These are phyloP conservation scores for Anoplolepis gracilipes DNA, from an alignment of 1,140 invertebrate genomes.

Conservation along the genomic window DNA sequence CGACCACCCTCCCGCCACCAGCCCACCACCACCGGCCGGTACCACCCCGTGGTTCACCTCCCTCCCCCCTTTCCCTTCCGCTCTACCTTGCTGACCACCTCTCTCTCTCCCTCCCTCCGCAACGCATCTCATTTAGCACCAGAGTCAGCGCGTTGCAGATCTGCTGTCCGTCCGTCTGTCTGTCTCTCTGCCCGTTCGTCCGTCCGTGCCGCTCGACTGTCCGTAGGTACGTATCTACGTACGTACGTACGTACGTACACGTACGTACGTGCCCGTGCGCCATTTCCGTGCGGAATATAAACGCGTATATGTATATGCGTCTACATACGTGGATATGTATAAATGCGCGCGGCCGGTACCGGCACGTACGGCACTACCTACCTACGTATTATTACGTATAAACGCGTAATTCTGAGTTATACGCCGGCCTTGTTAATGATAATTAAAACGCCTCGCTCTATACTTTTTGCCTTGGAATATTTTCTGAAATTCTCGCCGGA, in stretches of 20 bases:
- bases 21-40: conserved; percentile 45
- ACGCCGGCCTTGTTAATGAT: conserved; percentile 84
- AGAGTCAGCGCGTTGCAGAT: conserved; percentile 77
- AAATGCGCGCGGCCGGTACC: conserved; percentile 57
- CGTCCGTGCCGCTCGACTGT: conserved; percentile 70
- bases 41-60: conserved; percentile 48
- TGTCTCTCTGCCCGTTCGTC: conserved; percentile 67
- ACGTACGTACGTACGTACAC: conserved; percentile 60
- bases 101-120: conserved; percentile 65
- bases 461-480: conserved; percentile 82
- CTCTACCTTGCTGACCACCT: conserved; percentile 55
- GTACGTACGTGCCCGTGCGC: conserved; percentile 61
- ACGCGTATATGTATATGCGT: conserved; percentile 61
- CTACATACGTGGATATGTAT: conserved; percentile 68
- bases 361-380: conserved; percentile 72
- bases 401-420: conserved; percentile 85
- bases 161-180: conserved; percentile 72
- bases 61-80: conserved; percentile 29
- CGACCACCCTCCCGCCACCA: conserved; percentile 12
- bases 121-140: conserved; percentile 79
- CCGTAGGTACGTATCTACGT: conserved; percentile 62
- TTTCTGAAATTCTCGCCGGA: conserved; percentile 78
- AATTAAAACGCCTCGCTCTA: conserved; percentile 84
- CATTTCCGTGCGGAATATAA: conserved; percentile 70
- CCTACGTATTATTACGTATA: conserved; percentile 83